Percentiles rank a stretch among this genome's conserved stretches.
Evolutionary conservation across 1,140 invertebrate species (phyloP).

Genomic region (Tetragnatha versicolor): DNA sequence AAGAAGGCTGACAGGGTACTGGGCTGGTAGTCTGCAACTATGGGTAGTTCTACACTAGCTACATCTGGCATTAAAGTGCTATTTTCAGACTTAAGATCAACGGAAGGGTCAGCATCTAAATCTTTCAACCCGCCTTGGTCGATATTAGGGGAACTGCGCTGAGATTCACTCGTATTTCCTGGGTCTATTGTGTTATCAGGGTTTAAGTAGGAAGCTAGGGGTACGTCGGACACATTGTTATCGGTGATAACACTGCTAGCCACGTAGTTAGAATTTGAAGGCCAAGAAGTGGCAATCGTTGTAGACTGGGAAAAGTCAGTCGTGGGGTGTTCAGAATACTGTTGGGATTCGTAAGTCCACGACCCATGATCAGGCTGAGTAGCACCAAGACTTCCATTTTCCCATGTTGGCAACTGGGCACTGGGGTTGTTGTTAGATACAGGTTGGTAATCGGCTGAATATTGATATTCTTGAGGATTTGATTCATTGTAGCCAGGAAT

Average conservation of each 20-base stretch:
- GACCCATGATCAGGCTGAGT: conserved; percentile 23
- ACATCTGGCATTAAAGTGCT: not conserved
- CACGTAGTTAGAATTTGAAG: conserved; percentile 9
- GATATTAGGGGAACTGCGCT: not conserved
- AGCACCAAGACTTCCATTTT: conserved; percentile 18
- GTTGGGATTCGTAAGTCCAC: conserved; percentile 33
- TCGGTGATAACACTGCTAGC: conserved; percentile 2
- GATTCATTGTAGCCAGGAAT: not conserved
- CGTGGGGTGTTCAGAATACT: not conserved
- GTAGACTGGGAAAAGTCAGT: not conserved
- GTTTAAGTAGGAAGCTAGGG: conserved; percentile 15
- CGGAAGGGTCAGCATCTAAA: not conserved
- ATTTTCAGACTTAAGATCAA: not conserved
- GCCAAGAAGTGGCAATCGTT: not conserved
- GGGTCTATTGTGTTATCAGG: not conserved
- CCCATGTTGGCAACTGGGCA: not conserved
- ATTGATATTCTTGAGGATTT: not conserved
- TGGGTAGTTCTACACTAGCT: not conserved
- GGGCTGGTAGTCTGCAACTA: conserved; percentile 3
- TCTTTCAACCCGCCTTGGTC: not conserved
- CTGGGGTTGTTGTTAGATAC: conserved; percentile 12
- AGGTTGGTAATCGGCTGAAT: not conserved
- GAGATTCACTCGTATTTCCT: not conserved
- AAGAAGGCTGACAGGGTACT: conserved; percentile 46
- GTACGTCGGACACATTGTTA: not conserved